Evolutionary conservation across 2,888 invertebrate species (phyloP).

Genomic region (Baronia brevicornis): DNA sequence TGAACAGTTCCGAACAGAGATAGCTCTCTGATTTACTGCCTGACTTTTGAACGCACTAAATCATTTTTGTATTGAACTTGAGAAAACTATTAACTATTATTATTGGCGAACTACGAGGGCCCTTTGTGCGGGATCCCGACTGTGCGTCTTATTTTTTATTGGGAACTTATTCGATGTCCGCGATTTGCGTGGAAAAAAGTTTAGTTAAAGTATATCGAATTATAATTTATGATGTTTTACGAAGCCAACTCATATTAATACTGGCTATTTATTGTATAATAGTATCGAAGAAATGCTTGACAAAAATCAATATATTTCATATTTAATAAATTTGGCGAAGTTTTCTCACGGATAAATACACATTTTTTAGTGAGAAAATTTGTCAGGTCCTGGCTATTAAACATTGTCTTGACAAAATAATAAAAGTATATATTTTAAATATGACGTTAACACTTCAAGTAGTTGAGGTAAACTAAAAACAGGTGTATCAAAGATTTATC

Average conservation of each 20-base stretch:
- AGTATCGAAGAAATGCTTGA: conserved; percentile 20
- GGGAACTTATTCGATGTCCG: conserved; percentile 39
- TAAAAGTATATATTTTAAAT: no score
- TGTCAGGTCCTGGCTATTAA: no score
- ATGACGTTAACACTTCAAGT: no score
- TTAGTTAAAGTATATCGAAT: conserved; percentile 23
- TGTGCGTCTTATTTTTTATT: conserved; percentile 47
- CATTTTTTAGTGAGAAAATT: no score
- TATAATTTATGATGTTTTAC: conserved; percentile 24
- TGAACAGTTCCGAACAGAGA: conserved; percentile 47
- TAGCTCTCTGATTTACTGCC: conserved; percentile 66
- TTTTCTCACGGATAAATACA: no score
- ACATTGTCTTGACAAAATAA: no score
- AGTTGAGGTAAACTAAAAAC: no score
- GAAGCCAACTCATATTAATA: conserved; percentile 27
- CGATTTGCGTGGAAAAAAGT: conserved; percentile 56
- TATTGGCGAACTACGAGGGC: conserved; percentile 58
- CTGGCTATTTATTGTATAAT: no score
- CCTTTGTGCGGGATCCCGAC: conserved; percentile 45
- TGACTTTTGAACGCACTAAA: conserved; percentile 68
- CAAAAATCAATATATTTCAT: no score
- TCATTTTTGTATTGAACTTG: conserved; percentile 68
- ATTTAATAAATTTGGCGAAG: no score
- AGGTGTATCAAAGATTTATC: no score
- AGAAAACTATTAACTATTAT: conserved; percentile 73